Conservation (phyloP, 1,140 invertebrate genomes). For the Schlechtendalia chinensis region DNA sequence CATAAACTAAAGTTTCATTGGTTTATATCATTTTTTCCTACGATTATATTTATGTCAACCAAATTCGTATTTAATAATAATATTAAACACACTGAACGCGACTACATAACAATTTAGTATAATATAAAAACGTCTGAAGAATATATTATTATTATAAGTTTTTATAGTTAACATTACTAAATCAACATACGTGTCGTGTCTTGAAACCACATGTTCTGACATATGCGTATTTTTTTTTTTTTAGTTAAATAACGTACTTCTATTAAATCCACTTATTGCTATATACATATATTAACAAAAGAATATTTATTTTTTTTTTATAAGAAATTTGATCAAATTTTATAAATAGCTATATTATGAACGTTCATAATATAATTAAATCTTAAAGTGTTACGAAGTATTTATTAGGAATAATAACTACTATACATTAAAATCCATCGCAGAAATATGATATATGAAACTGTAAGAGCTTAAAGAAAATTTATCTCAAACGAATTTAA, state of each 20-base stretch:
- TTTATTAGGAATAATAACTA: neutral
- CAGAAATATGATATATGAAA: neutral
- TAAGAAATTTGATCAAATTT: neutral
- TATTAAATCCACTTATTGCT: neutral
- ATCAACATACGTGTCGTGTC: neutral
- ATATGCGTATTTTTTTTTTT: neutral
- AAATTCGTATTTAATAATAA: neutral
- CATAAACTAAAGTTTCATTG: too few species aligned
- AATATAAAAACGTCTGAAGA: neutral
- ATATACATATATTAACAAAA: neutral
- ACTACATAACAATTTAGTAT: neutral
- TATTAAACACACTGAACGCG: neutral
- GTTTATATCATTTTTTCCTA: too few species aligned
- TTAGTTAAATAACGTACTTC: neutral
- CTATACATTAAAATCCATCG: neutral
- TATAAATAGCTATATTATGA: neutral
- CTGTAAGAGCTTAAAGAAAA: neutral
- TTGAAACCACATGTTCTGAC: slow-evolving; percentile 19
- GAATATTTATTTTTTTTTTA: neutral
- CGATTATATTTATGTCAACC: too few species aligned
- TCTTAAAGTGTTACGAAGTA: neutral
- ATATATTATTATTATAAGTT: neutral
- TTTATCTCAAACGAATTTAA: neutral
- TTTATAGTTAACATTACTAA: neutral
- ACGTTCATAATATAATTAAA: neutral